phyloP scores from a whole-genome alignment of 2,797 vertebrate genomes.

The Spinus olivaceus region DNA sequence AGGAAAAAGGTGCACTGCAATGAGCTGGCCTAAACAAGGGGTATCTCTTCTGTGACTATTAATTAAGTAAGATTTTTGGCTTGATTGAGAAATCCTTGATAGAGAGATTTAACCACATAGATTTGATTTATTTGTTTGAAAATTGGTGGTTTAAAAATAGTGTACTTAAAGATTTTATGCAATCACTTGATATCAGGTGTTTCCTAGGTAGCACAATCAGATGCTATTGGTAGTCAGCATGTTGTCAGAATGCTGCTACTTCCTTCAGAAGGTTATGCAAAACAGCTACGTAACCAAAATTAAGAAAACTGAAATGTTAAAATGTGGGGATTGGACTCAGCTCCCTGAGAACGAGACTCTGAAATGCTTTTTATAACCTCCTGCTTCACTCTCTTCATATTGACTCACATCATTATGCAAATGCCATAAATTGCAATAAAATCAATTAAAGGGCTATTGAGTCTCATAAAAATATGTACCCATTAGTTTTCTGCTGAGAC shows the following conservation, averaged over 20 bases:
- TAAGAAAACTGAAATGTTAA: neutral
- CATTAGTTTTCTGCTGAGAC: constrained; percentile 46
- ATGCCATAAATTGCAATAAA: constrained; percentile 62
- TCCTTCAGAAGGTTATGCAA: neutral
- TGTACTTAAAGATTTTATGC: neutral
- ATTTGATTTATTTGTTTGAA: neutral
- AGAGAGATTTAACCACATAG: neutral
- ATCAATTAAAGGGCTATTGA: constrained; percentile 64
- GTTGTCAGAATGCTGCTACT: neutral
- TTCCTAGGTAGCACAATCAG: neutral
- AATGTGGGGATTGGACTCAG: neutral
- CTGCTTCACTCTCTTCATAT: neutral
- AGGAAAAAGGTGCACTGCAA: neutral
- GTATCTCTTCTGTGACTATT: neutral
- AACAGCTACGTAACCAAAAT: neutral
- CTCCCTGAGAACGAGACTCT: neutral
- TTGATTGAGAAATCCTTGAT: neutral
- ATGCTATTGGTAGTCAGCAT: neutral
- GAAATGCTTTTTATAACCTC: constrained; percentile 44
- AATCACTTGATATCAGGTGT: neutral
- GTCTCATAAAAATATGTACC: constrained; percentile 48
- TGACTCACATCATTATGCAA: constrained; percentile 58
- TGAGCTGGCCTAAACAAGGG: neutral
- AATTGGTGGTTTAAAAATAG: neutral
- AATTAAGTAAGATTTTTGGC: neutral